Percentiles rank a stretch among this genome's conserved stretches.
Evolutionary conservation across 2,888 invertebrate species (phyloP).

Genomic region (Hyalella azteca): DNA sequence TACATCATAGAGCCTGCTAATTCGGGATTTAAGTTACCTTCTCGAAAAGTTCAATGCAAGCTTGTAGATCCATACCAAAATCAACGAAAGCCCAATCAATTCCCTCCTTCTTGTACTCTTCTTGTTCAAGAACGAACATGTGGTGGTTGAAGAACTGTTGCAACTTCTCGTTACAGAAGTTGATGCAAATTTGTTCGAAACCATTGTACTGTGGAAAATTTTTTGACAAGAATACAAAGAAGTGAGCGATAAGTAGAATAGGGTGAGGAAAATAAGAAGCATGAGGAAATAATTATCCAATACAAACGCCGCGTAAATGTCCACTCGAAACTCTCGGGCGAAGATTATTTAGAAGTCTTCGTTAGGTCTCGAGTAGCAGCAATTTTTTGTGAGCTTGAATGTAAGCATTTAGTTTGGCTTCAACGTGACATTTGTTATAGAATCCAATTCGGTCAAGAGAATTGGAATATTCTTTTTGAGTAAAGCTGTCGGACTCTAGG

Average conservation of each 20-base stretch:
- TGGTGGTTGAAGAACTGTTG: constrained; percentile 99
- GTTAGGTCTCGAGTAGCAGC: neutral
- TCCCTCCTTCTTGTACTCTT: constrained; percentile 92
- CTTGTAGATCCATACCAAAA: constrained; percentile 95
- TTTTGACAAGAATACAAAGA: neutral
- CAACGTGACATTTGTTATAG: too few relatives aligned
- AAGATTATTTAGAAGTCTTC: constrained; percentile 6
- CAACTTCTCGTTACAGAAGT: constrained; percentile 96
- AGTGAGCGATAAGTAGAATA: neutral
- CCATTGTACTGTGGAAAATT: constrained; percentile 77
- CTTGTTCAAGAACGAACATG: constrained; percentile 98
- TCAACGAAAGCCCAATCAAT: constrained; percentile 96
- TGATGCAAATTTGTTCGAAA: constrained; percentile 98
- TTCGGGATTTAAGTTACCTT: constrained; percentile 70
- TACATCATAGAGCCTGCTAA: too few relatives aligned
- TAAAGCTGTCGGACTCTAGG: too few relatives aligned
- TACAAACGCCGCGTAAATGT: neutral
- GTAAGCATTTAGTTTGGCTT: too few relatives aligned
- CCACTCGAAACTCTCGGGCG: neutral
- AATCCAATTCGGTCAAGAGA: too few relatives aligned
- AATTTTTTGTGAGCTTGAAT: too few relatives aligned
- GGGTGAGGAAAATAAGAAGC: neutral
- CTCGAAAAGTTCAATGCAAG: constrained; percentile 94
- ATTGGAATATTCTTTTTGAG: too few relatives aligned
- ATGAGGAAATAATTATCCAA: neutral